Percentiles rank a stretch among this genome's conserved stretches.
phyloP scores from a whole-genome alignment of 2,113 vertebrate species.

The Phrynosoma blainvillii region DNA sequence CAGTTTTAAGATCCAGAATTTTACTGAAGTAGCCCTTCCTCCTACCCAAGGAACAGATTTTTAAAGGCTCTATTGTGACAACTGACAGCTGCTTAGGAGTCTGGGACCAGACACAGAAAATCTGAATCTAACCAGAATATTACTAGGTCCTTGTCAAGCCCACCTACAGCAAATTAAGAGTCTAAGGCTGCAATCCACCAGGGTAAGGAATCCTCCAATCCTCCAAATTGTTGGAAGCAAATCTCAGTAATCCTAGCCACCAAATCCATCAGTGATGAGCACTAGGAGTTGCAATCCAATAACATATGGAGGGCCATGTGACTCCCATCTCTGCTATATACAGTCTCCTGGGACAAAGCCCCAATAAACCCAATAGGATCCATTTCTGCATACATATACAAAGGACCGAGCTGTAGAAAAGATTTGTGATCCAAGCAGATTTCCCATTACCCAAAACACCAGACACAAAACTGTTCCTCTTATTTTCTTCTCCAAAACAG shows the following conservation, averaged over 20 bases:
- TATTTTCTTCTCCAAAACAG: background rate
- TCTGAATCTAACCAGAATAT: background rate
- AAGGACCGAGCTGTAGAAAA: background rate
- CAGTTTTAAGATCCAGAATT: constrained; percentile 34
- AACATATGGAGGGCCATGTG: no score
- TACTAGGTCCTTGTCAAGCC: background rate
- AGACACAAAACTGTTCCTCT: background rate
- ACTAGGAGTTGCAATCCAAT: no score
- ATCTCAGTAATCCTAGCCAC: no score
- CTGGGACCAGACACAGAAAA: background rate
- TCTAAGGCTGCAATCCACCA: background rate
- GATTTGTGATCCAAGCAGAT: constrained; percentile 26
- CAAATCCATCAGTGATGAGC: no score
- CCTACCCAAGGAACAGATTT: constrained; percentile 23
- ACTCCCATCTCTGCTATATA: background rate
- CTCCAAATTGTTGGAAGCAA: no score
- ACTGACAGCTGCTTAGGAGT: constrained; percentile 11
- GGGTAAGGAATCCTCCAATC: no score
- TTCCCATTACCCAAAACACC: background rate
- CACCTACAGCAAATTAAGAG: background rate
- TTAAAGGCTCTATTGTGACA: constrained; percentile 16
- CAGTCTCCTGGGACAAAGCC: no score
- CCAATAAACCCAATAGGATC: background rate
- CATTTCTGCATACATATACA: background rate
- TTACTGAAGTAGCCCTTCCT: constrained; percentile 8